Conservation (phyloP, 2,797 vertebrate genomes). For the Cephalopachus bancanus region DNA sequence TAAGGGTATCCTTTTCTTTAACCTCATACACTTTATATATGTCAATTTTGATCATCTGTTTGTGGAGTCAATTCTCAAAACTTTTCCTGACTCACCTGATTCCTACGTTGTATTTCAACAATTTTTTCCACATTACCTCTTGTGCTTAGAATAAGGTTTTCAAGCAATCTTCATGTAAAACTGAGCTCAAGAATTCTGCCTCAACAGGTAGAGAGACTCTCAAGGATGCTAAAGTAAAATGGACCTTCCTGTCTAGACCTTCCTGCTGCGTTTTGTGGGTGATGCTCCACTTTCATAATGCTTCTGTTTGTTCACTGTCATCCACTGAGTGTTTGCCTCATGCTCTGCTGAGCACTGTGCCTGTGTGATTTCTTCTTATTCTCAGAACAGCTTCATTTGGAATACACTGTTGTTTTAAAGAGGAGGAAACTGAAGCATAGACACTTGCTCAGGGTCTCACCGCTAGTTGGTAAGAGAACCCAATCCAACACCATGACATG, state of each 20-base stretch:
- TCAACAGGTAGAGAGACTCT: neutral
- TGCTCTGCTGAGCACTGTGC: neutral
- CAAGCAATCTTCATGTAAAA: neutral
- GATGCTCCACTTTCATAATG: neutral
- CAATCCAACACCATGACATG: fast-evolving
- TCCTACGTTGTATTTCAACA: neutral
- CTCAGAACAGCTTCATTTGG: neutral
- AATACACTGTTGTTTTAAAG: neutral
- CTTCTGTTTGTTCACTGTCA: neutral
- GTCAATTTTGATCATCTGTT: neutral
- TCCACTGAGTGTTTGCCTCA: neutral
- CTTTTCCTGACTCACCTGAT: neutral
- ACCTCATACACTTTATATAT: neutral
- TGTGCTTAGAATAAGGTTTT: conserved; percentile 2
- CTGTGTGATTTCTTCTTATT: neutral
- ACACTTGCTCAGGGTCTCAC: neutral
- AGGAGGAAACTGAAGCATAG: neutral
- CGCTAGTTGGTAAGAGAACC: neutral
- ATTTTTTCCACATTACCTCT: neutral
- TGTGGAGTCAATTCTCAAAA: neutral
- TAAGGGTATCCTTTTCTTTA: neutral
- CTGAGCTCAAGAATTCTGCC: neutral
- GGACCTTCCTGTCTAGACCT: neutral
- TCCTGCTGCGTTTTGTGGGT: neutral
- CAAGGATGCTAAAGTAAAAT: neutral